Percentiles rank a stretch among this genome's conserved stretches.
These are phyloP conservation scores for Artibeus jamaicensis DNA, from an alignment of 2,797 vertebrate genomes.

Conservation along the genomic window DNA sequence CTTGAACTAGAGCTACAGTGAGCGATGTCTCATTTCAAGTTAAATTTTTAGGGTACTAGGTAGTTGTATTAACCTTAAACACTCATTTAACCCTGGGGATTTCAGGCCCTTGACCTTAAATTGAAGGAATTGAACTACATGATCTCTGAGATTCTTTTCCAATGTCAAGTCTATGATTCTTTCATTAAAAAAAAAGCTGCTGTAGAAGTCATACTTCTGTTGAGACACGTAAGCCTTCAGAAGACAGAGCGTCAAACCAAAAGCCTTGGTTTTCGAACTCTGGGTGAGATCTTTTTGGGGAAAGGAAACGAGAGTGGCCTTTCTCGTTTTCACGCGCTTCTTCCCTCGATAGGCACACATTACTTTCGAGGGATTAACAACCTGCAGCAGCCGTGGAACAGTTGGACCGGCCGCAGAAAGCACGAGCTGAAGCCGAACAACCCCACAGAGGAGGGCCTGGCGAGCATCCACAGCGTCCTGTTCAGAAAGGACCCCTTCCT, in stretches of 20 bases:
- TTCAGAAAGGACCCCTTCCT: constrained; percentile 93
- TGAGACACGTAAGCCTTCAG: background rate
- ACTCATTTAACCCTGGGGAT: background rate
- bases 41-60: background rate
- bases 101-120: background rate
- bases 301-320: background rate
- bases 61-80: background rate
- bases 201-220: background rate
- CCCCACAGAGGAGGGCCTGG: constrained; percentile 95
- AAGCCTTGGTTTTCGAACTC: background rate
- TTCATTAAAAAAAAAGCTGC: background rate
- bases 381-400: constrained; percentile 93
- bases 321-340: background rate
- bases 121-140: background rate
- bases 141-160: background rate
- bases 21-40: background rate
- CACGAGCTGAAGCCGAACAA: constrained; percentile 91
- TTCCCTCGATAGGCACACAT: constrained; percentile 89
- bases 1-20: background rate
- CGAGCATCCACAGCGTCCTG: constrained; percentile 95
- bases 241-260: background rate
- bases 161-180: background rate
- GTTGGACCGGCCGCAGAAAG: constrained; percentile 85
- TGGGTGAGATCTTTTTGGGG: background rate
- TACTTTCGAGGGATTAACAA: constrained; percentile 96